These are phyloP conservation scores for Chlorospingus flavigularis DNA, from an alignment of 2,797 vertebrate species.

Conservation along the genomic window DNA sequence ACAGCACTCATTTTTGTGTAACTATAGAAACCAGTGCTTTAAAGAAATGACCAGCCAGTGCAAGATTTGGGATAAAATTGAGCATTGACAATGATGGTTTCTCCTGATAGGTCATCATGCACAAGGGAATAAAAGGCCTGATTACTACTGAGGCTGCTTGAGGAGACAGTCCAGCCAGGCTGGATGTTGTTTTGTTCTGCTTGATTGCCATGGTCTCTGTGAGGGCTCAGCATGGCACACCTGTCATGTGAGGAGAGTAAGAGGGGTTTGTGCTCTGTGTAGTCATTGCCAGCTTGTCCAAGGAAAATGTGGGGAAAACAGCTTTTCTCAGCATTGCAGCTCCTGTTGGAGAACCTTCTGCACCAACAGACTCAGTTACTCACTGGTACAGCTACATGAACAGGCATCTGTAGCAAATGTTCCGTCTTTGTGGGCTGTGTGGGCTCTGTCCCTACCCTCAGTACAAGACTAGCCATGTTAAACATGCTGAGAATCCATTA, in stretches of 20 bases:
- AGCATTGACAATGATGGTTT: background rate
- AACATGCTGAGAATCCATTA: background rate
- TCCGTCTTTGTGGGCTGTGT: background rate
- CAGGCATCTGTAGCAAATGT: background rate
- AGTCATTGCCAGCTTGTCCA: background rate
- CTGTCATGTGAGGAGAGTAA: background rate
- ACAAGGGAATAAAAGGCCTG: background rate
- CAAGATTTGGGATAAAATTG: background rate
- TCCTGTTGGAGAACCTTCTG: background rate
- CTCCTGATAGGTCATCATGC: background rate
- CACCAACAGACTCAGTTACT: background rate
- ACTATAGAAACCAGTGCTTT: background rate
- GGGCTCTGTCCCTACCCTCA: background rate
- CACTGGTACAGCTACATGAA: background rate
- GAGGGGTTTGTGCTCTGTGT: background rate
- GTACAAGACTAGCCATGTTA: background rate
- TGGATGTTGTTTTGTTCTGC: slow-evolving; percentile 11
- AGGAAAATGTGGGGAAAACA: background rate
- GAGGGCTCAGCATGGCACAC: background rate
- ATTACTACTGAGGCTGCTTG: background rate
- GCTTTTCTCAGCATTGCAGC: background rate
- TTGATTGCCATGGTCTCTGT: background rate
- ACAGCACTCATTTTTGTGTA: background rate
- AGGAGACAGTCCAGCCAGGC: background rate
- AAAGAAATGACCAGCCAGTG: background rate